Conservation (phyloP, 2,888 invertebrate species). For the Drosophila basisetae region DNA sequence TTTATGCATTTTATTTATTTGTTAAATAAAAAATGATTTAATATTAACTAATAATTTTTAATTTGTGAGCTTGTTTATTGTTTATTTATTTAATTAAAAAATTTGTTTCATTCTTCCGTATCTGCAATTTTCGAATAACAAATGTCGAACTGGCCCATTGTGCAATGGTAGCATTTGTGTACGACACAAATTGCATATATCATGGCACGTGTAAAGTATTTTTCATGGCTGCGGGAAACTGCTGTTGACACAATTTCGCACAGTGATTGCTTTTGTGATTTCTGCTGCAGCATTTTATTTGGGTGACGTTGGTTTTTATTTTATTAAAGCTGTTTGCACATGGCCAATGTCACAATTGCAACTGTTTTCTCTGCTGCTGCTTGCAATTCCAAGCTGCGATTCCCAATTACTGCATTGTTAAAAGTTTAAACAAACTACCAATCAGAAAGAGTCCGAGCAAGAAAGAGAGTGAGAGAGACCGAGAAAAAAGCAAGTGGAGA, state of each 20-base stretch:
- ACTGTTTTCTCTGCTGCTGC: background rate
- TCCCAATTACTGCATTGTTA: slow-evolving; percentile 47
- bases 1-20: background rate
- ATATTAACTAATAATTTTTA: background rate
- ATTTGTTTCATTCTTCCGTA: background rate
- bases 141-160: background rate
- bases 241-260: slow-evolving; percentile 73
- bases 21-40: no score
- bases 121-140: background rate
- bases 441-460: slow-evolving; percentile 18
- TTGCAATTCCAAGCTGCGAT: slow-evolving; percentile 22
- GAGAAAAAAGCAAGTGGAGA: background rate
- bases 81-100: background rate
- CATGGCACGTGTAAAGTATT: slow-evolving; percentile 30
- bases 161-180: slow-evolving; percentile 9
- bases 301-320: slow-evolving; percentile 52
- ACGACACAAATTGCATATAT: slow-evolving; percentile 30
- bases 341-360: slow-evolving; percentile 45
- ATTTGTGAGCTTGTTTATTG: background rate
- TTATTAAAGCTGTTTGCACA: slow-evolving; percentile 53
- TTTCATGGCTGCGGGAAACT: slow-evolving; percentile 40
- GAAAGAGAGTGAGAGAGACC: background rate
- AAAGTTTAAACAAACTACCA: slow-evolving; percentile 56
- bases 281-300: slow-evolving; percentile 67
- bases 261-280: slow-evolving; percentile 50